Evolutionary conservation across 2,888 invertebrate species (phyloP).

Genomic region (Nomada fucata): DNA sequence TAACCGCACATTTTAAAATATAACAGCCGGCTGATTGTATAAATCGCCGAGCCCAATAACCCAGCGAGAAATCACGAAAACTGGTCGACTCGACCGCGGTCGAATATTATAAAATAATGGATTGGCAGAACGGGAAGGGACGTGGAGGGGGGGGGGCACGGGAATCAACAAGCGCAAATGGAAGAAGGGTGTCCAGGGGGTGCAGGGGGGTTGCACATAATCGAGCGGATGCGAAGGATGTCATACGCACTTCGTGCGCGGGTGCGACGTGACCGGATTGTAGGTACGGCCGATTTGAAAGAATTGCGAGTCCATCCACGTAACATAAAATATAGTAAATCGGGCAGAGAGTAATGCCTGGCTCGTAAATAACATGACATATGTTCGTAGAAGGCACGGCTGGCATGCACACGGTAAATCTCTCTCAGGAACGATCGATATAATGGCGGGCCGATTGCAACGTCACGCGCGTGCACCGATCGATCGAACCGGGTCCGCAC

Average conservation of each 20-base stretch:
- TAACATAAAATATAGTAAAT: constrained; percentile 81
- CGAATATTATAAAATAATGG: too few relatives aligned
- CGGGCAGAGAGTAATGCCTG: constrained; percentile 80
- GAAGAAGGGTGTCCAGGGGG: neutral
- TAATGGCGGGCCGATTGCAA: constrained; percentile 60
- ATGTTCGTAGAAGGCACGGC: constrained; percentile 78
- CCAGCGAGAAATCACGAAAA: too few relatives aligned
- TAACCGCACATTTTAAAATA: neutral
- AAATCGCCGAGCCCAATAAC: too few relatives aligned
- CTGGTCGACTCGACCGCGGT: neutral
- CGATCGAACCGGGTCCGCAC: constrained; percentile 33
- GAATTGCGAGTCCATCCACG: constrained; percentile 79
- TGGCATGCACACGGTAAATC: constrained; percentile 80
- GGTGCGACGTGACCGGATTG: constrained; percentile 64
- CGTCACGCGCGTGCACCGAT: constrained; percentile 55
- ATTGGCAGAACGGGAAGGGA: neutral
- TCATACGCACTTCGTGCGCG: constrained; percentile 51
- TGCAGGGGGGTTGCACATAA: constrained; percentile 14
- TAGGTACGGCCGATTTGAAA: constrained; percentile 60
- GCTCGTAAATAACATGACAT: constrained; percentile 82
- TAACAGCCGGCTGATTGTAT: neutral
- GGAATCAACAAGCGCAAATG: neutral
- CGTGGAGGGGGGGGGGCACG: neutral
- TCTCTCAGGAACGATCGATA: constrained; percentile 78
- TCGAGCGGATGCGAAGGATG: constrained; percentile 43